Conservation (phyloP, 2,113 vertebrate genomes). For the Protobothrops flavoviridis region DNA sequence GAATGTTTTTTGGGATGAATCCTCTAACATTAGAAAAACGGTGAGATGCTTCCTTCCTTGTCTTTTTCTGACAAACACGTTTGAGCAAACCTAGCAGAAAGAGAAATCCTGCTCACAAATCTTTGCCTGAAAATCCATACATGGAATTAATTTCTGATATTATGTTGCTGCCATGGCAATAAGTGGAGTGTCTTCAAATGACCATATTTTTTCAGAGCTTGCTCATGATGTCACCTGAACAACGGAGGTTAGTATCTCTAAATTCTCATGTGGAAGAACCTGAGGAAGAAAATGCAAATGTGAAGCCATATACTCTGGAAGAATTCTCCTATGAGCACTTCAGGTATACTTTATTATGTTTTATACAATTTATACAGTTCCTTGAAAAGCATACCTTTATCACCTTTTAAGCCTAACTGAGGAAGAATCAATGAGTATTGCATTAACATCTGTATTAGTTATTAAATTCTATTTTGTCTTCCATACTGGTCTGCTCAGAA, state of each 20-base stretch:
- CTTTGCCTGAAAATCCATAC: background rate
- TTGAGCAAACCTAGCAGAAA: background rate
- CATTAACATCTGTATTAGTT: background rate
- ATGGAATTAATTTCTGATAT: background rate
- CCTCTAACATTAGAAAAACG: background rate
- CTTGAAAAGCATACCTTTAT: background rate
- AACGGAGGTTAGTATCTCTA: slow-evolving; percentile 74
- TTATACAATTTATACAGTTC: background rate
- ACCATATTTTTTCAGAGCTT: slow-evolving; percentile 75
- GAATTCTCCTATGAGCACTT: slow-evolving; percentile 89
- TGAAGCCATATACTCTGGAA: slow-evolving; percentile 81
- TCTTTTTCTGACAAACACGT: background rate
- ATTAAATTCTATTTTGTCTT: slow-evolving; percentile 9
- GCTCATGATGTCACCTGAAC: slow-evolving; percentile 88
- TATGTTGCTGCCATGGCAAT: background rate
- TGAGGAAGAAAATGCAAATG: slow-evolving; percentile 51
- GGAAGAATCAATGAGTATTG: background rate
- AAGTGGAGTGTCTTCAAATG: background rate
- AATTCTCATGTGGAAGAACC: slow-evolving; percentile 46
- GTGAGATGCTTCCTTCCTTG: background rate
- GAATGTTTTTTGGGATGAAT: background rate
- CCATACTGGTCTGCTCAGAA: background rate
- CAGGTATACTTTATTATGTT: slow-evolving; percentile 71
- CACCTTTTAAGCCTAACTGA: background rate
- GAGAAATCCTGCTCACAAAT: background rate